phyloP scores from a whole-genome alignment of 2,113 vertebrate species.

The Percina caprodes region DNA sequence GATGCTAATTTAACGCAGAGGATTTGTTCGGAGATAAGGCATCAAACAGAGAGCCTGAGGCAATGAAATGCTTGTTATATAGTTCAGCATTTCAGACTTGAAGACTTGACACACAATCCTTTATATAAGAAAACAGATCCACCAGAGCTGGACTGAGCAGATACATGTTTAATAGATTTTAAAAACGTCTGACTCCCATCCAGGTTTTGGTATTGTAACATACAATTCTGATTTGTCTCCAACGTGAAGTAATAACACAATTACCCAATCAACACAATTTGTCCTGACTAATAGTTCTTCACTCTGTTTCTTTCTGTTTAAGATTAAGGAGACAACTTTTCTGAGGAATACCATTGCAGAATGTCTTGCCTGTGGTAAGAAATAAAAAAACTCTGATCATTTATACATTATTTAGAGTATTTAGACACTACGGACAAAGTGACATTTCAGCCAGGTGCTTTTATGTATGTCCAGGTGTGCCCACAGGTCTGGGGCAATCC shows the following conservation, averaged over 20 bases:
- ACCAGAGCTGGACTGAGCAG: not conserved
- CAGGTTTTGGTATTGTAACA: conserved; percentile 8
- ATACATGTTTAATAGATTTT: conserved; percentile 21
- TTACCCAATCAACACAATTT: not conserved
- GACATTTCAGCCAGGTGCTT: conserved; percentile 1
- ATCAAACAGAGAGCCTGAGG: conserved; percentile 27
- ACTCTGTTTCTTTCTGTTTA: conserved; percentile 35
- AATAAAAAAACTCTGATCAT: not conserved
- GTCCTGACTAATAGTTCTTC: not conserved
- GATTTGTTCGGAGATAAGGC: conserved; percentile 30
- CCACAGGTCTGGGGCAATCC: conserved; percentile 62
- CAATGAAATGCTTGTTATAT: not conserved
- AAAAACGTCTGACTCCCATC: not conserved
- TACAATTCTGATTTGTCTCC: not conserved
- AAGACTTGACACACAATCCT: not conserved
- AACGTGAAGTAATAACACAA: not conserved
- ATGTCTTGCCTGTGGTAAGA: conserved; percentile 95
- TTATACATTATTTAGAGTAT: not conserved
- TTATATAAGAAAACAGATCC: conserved; percentile 8
- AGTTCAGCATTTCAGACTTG: conserved; percentile 4
- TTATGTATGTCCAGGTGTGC: conserved; percentile 10
- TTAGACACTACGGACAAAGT: not conserved
- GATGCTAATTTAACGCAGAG: conserved; percentile 32
- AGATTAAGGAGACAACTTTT: conserved; percentile 96
- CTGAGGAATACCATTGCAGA: conserved; percentile 93